Conservation (phyloP, 2,888 invertebrate species). For the Parthenolecanium corni region DNA sequence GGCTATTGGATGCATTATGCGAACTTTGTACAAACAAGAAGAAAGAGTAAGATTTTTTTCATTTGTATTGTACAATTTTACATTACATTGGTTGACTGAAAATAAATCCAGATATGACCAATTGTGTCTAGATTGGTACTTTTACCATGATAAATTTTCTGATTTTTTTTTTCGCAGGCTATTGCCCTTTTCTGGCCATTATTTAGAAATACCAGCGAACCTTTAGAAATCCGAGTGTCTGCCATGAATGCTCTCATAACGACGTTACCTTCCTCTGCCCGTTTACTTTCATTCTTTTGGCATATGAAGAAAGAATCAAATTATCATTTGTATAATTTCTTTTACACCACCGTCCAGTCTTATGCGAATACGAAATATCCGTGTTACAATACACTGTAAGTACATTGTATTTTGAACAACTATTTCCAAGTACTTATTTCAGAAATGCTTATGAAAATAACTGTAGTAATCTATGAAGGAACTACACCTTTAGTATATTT, state of each 20-base stretch:
- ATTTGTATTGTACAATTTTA: neutral
- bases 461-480: too few species aligned
- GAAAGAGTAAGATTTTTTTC: slow-evolving; percentile 31
- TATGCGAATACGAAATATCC: slow-evolving; percentile 54
- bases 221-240: slow-evolving; percentile 54
- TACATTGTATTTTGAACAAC: too few species aligned
- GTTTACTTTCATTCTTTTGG: slow-evolving; percentile 56
- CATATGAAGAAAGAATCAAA: slow-evolving; percentile 51
- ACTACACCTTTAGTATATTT: too few species aligned
- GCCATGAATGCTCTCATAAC: slow-evolving; percentile 53
- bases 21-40: slow-evolving; percentile 38
- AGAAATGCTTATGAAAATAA: too few species aligned
- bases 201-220: slow-evolving; percentile 52
- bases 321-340: slow-evolving; percentile 56
- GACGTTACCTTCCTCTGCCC: slow-evolving; percentile 52
- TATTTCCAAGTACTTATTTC: neutral
- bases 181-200: slow-evolving; percentile 56
- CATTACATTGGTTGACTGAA: neutral
- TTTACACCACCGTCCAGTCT: slow-evolving; percentile 57
- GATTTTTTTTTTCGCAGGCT: slow-evolving; percentile 38
- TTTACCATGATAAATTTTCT: slow-evolving; percentile 2
- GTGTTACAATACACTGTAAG: slow-evolving; percentile 55
- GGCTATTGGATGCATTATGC: slow-evolving; percentile 52
- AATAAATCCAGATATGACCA: neutral
- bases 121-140: neutral